Evolutionary conservation across 2,888 invertebrate species (phyloP), one percentile per base, ranked within the genome.

Genomic region (Eucera pruinosa): DNA sequence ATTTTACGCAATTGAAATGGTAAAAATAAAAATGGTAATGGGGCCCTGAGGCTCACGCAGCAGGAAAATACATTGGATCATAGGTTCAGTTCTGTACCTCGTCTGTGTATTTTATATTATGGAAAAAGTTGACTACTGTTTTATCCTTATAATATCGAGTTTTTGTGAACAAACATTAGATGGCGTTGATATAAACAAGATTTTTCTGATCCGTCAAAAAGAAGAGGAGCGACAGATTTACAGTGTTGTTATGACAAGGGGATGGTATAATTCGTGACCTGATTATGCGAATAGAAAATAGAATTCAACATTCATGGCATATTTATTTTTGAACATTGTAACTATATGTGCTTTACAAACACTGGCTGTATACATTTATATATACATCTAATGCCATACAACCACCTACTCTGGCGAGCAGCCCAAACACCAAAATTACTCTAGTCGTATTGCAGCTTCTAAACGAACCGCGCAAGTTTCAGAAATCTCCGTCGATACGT

Each of bases 301-400:
- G 43, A 48, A 65, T 68, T 57, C 45, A 15, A 66, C 62, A 45
- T 69, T 77, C 54, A 7, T 41, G 41, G 27, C 18, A 39, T 36
- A 48, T 62, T 82, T 84, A 84, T 84, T 84, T 84, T 84, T 73
- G 65, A 78, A 41, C 83, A 3, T 20, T 43, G 54, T 72, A 68
- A 68, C 50, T 50, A 48, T 52, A 60, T 4, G n/a, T n/a, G 43
- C 43, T 48, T 50, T 39, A 39, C 50, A 47, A 48, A 30, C 52
- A 41, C 15, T 4, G 18, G 30, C 50, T 36, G 64, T 57, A 57
- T 48, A 70, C 18, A 55, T 57, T 20, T 73, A 50, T 33, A 18
- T 27, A 54, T 36, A 23, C 23, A 60, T n/a, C 30, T 45, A 33
- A 58, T 50, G 18, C 48, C 36, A 65, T 23, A 57, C 68, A 65